Evolutionary conservation across 2,888 invertebrate species (phyloP).

Genomic region (Drosophila incognita): DNA sequence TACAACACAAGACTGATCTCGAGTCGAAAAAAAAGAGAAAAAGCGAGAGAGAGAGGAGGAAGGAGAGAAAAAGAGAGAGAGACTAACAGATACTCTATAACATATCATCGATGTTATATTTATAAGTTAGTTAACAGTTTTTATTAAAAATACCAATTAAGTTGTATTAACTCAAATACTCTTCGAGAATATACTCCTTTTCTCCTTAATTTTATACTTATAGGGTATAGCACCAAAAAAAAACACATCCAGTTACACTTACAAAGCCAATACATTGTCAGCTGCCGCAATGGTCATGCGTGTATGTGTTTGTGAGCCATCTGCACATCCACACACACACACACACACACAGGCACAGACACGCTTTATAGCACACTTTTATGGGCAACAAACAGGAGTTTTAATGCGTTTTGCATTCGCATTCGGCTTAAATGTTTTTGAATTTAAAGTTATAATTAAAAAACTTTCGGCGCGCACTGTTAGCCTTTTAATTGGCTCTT

Average conservation of each 20-base stretch:
- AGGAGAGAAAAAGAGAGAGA: background rate
- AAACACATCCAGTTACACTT: constrained; percentile 20
- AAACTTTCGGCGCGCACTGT: constrained; percentile 71
- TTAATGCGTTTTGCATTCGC: constrained; percentile 68
- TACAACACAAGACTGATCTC: constrained; percentile 18
- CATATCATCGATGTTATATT: background rate
- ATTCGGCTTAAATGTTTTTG: constrained; percentile 67
- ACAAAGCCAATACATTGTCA: constrained; percentile 35
- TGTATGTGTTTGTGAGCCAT: constrained; percentile 27
- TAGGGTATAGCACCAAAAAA: constrained; percentile 13
- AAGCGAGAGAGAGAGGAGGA: background rate
- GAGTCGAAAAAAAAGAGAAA: background rate
- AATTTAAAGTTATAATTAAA: constrained; percentile 79
- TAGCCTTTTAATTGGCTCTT: constrained; percentile 76
- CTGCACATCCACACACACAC: background rate
- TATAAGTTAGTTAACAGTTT: background rate
- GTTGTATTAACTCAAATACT: background rate
- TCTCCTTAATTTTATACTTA: background rate
- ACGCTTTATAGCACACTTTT: constrained; percentile 69
- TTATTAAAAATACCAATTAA: background rate
- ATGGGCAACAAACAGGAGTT: constrained; percentile 70
- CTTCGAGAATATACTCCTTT: background rate
- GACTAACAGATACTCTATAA: background rate
- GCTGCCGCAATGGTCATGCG: constrained; percentile 32
- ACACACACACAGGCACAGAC: background rate